phyloP scores from a whole-genome alignment of 2,797 vertebrate genomes.

The Microctenopoma stevenorrisi region DNA sequence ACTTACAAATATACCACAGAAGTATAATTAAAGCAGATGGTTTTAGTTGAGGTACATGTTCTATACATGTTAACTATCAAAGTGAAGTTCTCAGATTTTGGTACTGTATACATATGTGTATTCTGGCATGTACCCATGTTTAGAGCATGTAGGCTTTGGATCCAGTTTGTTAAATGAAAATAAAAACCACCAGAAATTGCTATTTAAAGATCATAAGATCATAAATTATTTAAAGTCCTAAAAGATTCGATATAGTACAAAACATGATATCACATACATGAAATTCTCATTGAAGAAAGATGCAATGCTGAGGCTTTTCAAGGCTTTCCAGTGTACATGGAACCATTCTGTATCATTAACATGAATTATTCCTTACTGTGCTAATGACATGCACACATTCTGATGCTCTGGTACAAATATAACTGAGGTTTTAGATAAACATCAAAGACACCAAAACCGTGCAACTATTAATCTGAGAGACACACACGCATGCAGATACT shows the following conservation, averaged over 20 bases:
- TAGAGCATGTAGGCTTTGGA: background rate
- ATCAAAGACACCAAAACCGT: constrained; percentile 56
- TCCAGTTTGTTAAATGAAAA: background rate
- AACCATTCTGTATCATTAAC: constrained; percentile 29
- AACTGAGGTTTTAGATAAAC: constrained; percentile 60
- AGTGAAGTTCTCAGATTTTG: background rate
- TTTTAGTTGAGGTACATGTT: no score
- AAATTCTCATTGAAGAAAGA: constrained; percentile 19
- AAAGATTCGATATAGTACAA: background rate
- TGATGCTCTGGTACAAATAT: constrained; percentile 48
- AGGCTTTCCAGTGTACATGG: constrained; percentile 1
- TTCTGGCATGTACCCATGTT: background rate
- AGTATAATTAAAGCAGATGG: no score
- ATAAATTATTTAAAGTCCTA: no score
- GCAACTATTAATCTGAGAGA: constrained; percentile 19
- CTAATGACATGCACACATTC: constrained; percentile 47
- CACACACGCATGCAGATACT: background rate
- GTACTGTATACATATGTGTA: background rate
- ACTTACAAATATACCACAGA: no score
- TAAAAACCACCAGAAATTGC: background rate
- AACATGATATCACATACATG: background rate
- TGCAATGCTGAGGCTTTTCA: background rate
- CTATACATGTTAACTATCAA: background rate
- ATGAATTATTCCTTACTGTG: constrained; percentile 32
- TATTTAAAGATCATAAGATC: no score